These are phyloP conservation scores for Drosophila formosana DNA, from an alignment of 2,888 invertebrate genomes.

Conservation along the genomic window DNA sequence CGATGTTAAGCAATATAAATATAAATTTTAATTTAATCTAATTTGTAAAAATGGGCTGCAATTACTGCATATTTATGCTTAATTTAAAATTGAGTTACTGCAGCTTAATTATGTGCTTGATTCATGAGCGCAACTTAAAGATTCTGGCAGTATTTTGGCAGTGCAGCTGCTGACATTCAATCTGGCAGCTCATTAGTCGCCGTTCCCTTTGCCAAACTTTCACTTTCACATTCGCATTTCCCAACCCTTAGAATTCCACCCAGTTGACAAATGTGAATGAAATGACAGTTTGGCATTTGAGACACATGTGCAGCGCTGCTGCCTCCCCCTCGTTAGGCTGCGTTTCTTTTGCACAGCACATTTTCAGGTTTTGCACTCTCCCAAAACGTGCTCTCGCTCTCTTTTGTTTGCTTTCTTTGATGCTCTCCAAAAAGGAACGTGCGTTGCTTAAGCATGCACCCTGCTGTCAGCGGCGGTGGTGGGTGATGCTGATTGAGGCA, in stretches of 20 bases:
- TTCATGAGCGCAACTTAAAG: background rate
- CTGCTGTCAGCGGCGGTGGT: slow-evolving; percentile 50
- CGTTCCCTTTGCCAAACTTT: slow-evolving; percentile 2
- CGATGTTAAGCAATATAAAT: too few relatives aligned
- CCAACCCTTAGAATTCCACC: slow-evolving; percentile 45
- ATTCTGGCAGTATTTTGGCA: background rate
- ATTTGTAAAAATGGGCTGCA: background rate
- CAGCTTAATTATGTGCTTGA: background rate
- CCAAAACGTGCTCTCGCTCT: slow-evolving; percentile 13
- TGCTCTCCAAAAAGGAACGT: slow-evolving; percentile 45
- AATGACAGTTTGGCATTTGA: slow-evolving; percentile 55
- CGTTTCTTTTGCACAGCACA: slow-evolving; percentile 57
- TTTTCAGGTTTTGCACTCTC: slow-evolving; percentile 52
- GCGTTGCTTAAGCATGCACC: slow-evolving; percentile 57
- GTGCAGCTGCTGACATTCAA: slow-evolving; percentile 15
- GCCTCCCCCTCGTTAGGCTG: slow-evolving; percentile 28
- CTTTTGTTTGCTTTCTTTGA: slow-evolving; percentile 30
- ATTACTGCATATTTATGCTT: background rate
- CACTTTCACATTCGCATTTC: background rate
- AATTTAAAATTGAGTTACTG: background rate
- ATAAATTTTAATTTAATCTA: too few relatives aligned
- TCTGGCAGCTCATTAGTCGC: background rate
- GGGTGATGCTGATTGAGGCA: slow-evolving; percentile 45
- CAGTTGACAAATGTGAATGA: slow-evolving; percentile 60
- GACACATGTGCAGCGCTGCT: slow-evolving; percentile 26